Evolutionary conservation across 2,113 vertebrate species (phyloP), one percentile per base, ranked within the genome.

Genomic region (Sigmodon hispidus): DNA sequence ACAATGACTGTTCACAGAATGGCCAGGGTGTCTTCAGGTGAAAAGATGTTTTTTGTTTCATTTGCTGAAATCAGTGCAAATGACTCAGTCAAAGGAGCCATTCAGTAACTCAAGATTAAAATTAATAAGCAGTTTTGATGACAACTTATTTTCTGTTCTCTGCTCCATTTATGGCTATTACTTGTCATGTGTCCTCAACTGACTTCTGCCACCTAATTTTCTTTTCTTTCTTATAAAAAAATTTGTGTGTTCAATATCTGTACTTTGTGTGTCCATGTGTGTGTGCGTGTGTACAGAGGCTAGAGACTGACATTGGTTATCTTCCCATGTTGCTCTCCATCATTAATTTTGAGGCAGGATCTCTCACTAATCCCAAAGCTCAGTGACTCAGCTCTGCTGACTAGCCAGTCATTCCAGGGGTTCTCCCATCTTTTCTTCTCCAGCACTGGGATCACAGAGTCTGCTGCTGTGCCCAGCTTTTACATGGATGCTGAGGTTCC

Each of bases 61-160:
- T 89, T 79, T 96, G 36, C 69, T 85, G 84, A 94, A 91, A 52
- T 79, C 24, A 48, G 63, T 59, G 79, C 89, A 87, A 91, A 95
- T 8, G 75, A 88, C 43, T 34, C 36, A 63, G 95, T 57, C 76
- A 85, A 95, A 93, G n/a, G 34, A 80, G 31, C 21, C 92, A 69
- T 59, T 81, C 69, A 59, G 1, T 29, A 69, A 90, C 63, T 72
- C 72, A 87, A 89, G 70, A 73, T 77, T 34, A 55, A 61, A 94
- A 86, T 57, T 84, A 63, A 63, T 43, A 34, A n/a, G 26, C 29
- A 8, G 48, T 94, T 88, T 88, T 31, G 34, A 67, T 65, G 70
- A 67, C 19, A 59, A 73, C 87, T 96, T 77, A 45, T 48, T 89
- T 95, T 90, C 73, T 79, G 86, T 93, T 89, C 6, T 40, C 75